Percentiles rank a stretch among this genome's conserved stretches.
Conservation (phyloP, 2,113 vertebrate genomes). For the Corydoras sp. region DNA sequence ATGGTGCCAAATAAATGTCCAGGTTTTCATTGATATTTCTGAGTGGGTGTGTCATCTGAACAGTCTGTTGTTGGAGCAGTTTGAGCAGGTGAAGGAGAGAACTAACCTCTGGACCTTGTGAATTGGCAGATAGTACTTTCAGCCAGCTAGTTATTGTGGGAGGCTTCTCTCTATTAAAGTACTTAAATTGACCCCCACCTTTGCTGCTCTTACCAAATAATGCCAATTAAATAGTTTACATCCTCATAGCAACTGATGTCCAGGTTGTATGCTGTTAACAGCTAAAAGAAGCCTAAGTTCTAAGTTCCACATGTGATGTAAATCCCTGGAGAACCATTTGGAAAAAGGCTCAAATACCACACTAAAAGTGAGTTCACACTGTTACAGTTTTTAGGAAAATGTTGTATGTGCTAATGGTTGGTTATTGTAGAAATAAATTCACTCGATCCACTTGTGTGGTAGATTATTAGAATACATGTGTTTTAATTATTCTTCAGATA, state of each 20-base stretch:
- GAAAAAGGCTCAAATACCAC: neutral
- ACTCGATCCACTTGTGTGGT: no score
- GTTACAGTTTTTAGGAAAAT: neutral
- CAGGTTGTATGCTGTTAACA: neutral
- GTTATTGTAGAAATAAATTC: no score
- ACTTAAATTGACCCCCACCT: slow-evolving; percentile 39
- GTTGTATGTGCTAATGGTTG: neutral
- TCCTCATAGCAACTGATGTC: slow-evolving; percentile 18
- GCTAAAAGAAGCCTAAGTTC: neutral
- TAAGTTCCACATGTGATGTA: slow-evolving; percentile 16
- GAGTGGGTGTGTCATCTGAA: slow-evolving; percentile 31
- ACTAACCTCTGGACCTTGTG: slow-evolving; percentile 45
- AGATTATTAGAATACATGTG: no score
- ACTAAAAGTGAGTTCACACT: slow-evolving; percentile 37
- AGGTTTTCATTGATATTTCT: neutral
- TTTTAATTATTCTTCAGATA: no score
- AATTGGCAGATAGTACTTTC: slow-evolving; percentile 50
- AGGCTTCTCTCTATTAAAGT: slow-evolving; percentile 15
- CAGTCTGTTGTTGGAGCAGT: slow-evolving; percentile 58
- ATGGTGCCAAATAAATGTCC: slow-evolving; percentile 8
- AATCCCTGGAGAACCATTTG: neutral
- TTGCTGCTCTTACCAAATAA: slow-evolving; percentile 36
- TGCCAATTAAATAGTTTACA: slow-evolving; percentile 34
- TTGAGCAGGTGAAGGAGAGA: slow-evolving; percentile 30
- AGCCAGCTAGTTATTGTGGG: slow-evolving; percentile 31